Percentiles rank a stretch among this genome's conserved stretches.
Conservation (phyloP, 2,888 invertebrate species). For the Drosophila aldrichi region DNA sequence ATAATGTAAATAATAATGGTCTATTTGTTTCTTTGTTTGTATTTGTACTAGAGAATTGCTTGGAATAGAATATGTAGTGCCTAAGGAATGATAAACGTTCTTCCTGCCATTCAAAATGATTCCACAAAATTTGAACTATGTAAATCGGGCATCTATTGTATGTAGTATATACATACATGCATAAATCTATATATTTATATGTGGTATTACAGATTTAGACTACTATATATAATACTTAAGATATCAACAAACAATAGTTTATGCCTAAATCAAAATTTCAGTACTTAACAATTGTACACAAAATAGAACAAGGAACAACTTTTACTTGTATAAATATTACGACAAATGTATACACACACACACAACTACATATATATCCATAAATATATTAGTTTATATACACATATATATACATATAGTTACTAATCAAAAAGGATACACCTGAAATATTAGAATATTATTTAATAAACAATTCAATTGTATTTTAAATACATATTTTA, state of each 20-base stretch:
- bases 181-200: slow-evolving; percentile 6
- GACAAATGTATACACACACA: slow-evolving; percentile 27
- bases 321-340: slow-evolving; percentile 15
- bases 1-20: slow-evolving; percentile 14
- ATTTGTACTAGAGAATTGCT: slow-evolving; percentile 31
- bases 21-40: slow-evolving; percentile 5
- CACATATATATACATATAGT: neutral
- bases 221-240: slow-evolving; percentile 8
- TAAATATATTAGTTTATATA: slow-evolving; percentile 2
- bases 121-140: slow-evolving; percentile 9
- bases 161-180: slow-evolving; percentile 7
- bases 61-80: slow-evolving; percentile 47
- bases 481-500: slow-evolving; percentile 41
- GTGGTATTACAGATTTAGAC: slow-evolving; percentile 12
- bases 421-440: slow-evolving; percentile 6
- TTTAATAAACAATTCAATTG: slow-evolving; percentile 34
- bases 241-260: slow-evolving; percentile 8
- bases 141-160: slow-evolving; percentile 41
- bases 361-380: slow-evolving; percentile 14
- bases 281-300: slow-evolving; percentile 32
- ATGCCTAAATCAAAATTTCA: slow-evolving; percentile 57
- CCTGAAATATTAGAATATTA: slow-evolving; percentile 8
- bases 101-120: slow-evolving; percentile 44
- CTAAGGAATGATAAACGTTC: slow-evolving; percentile 48
- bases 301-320: slow-evolving; percentile 14